These are phyloP conservation scores for Neosilurus mollespiculum DNA, from an alignment of 2,797 vertebrate species.

Conservation along the genomic window DNA sequence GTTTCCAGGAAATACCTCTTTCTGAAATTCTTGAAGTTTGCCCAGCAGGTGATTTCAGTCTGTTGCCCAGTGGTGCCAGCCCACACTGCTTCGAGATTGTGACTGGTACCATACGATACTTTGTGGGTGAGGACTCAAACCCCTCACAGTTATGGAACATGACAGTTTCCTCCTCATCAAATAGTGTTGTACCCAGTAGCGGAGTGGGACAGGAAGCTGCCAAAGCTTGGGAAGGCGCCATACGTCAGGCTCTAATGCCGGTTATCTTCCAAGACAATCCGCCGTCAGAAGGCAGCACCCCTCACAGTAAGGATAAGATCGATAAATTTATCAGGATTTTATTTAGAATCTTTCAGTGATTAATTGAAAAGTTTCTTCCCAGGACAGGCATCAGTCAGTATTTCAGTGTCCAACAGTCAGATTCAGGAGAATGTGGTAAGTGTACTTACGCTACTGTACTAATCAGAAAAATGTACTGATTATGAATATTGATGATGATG, in stretches of 20 bases:
- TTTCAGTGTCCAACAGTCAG: conserved; percentile 89
- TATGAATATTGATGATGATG: not conserved
- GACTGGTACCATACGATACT: conserved; percentile 85
- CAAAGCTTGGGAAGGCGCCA: conserved; percentile 82
- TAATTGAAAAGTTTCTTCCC: conserved; percentile 41
- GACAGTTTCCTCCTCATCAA: conserved; percentile 67
- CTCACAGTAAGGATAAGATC: conserved; percentile 68
- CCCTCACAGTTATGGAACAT: conserved; percentile 54
- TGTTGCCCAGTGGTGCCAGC: conserved; percentile 76
- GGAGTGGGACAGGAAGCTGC: conserved; percentile 81
- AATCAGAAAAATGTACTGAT: not conserved
- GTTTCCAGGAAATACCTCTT: conserved; percentile 83
- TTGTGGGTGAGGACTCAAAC: conserved; percentile 83
- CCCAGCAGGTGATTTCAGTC: conserved; percentile 76
- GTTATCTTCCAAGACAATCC: conserved; percentile 82
- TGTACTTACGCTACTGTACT: conserved; percentile 11
- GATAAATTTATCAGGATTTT: not conserved
- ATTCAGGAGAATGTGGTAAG: conserved; percentile 86
- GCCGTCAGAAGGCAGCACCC: conserved; percentile 68
- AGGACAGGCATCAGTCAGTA: conserved; percentile 88
- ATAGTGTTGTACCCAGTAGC: conserved; percentile 71
- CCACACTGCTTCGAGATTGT: conserved; percentile 91
- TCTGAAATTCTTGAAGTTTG: conserved; percentile 86
- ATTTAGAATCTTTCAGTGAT: not conserved
- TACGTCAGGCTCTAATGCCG: conserved; percentile 89